A percentile compares a stretch with the other conserved stretches of the same genome.
These are phyloP conservation scores for Tryphoninae sp. DNA, from an alignment of 2,888 invertebrate genomes.

Conservation along the genomic window DNA sequence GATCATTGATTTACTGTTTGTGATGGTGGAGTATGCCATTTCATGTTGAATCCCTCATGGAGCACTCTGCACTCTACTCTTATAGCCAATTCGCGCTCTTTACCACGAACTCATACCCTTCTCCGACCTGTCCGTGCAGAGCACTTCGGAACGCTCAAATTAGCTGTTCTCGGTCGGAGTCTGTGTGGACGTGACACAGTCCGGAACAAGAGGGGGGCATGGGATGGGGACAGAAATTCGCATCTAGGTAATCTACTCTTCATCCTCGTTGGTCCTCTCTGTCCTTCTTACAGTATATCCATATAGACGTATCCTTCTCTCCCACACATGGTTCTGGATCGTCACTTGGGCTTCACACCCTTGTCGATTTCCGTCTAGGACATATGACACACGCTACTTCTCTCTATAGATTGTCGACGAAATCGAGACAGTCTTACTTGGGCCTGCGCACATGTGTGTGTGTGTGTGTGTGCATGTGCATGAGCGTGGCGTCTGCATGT, in stretches of 20 bases:
- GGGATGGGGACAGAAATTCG: constrained; percentile 1
- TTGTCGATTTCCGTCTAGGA: background rate
- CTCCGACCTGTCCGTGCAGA: constrained; percentile 11
- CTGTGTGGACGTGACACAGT: constrained; percentile 62
- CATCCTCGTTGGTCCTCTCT: background rate
- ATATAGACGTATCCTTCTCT: constrained; percentile 20
- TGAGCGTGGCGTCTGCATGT: background rate
- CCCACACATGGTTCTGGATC: constrained; percentile 27
- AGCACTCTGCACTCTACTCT: constrained; percentile 30
- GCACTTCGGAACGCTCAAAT: constrained; percentile 66
- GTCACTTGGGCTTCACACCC: constrained; percentile 33
- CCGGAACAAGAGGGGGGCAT: constrained; percentile 35
- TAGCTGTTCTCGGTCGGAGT: constrained; percentile 67
- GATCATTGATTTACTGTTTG: no score
- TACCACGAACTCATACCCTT: constrained; percentile 37
- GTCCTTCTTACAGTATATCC: constrained; percentile 10
- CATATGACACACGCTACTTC: background rate
- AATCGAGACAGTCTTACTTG: background rate
- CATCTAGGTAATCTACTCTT: constrained; percentile 5
- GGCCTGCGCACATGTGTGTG: background rate
- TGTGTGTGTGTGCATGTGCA: background rate
- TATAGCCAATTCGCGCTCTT: constrained; percentile 23
- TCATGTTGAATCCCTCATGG: no score
- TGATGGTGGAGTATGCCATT: no score
- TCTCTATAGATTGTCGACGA: background rate